Percentiles rank a stretch among this genome's conserved stretches.
Conservation (phyloP, 2,113 vertebrate genomes). For the Ageneiosus marmoratus region DNA sequence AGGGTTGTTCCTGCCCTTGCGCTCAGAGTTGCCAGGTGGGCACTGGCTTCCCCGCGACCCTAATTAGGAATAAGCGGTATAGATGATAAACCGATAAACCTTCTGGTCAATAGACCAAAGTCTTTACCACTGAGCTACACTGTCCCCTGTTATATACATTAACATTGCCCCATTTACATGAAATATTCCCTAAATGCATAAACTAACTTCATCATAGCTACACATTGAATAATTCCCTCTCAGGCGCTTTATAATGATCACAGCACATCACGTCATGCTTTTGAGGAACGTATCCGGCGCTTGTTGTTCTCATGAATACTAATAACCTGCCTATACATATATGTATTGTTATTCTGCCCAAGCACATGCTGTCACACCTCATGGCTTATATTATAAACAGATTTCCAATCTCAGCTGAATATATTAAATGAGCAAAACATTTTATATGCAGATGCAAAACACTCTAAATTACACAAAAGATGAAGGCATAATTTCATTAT, state of each 20-base stretch:
- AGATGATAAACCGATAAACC: too few relatives aligned
- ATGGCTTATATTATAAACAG: constrained; percentile 24
- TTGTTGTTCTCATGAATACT: constrained; percentile 14
- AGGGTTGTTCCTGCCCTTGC: too few relatives aligned
- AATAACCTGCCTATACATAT: constrained; percentile 13
- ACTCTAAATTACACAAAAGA: constrained; percentile 16
- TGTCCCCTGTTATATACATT: background rate
- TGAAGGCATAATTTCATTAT: constrained; percentile 28
- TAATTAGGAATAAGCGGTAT: too few relatives aligned
- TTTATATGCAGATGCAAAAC: background rate
- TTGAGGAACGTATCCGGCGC: background rate
- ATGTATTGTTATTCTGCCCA: constrained; percentile 22
- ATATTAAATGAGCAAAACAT: constrained; percentile 14
- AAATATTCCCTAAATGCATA: background rate
- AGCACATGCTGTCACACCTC: constrained; percentile 10
- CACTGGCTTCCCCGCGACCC: too few relatives aligned
- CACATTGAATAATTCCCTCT: constrained; percentile 9
- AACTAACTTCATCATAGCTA: constrained; percentile 1
- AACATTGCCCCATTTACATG: background rate
- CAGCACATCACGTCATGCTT: constrained; percentile 1
- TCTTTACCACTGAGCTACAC: too few relatives aligned
- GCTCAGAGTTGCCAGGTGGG: too few relatives aligned
- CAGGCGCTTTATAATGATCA: constrained; percentile 17
- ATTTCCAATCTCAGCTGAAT: background rate
- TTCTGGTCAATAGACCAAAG: too few relatives aligned